Conservation (phyloP, 2,888 invertebrate species). For the Oxyteleia sp. region DNA sequence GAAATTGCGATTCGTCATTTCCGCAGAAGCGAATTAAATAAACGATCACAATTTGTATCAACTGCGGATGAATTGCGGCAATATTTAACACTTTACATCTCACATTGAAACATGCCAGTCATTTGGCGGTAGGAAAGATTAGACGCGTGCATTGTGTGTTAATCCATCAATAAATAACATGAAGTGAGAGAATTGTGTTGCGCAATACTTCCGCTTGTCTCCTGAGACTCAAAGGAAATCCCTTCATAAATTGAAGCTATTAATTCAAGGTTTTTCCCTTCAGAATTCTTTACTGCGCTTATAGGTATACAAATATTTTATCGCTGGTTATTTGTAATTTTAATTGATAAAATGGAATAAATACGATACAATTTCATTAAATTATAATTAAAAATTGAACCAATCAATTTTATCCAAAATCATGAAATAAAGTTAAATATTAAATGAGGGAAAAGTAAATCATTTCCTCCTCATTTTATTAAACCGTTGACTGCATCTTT, state of each 20-base stretch:
- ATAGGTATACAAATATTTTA: slow-evolving; percentile 25
- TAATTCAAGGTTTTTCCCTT: slow-evolving; percentile 42
- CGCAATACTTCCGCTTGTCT: slow-evolving; percentile 39
- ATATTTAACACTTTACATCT: slow-evolving; percentile 21
- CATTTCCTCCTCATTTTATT: too few relatives aligned
- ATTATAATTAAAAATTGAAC: too few relatives aligned
- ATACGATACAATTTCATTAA: too few relatives aligned
- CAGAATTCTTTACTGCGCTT: slow-evolving; percentile 19
- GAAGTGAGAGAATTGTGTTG: slow-evolving; percentile 45
- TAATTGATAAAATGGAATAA: not conserved
- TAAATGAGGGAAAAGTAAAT: too few relatives aligned
- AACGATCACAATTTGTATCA: slow-evolving; percentile 7
- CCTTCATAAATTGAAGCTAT: slow-evolving; percentile 47
- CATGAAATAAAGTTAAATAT: too few relatives aligned
- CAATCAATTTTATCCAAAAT: too few relatives aligned
- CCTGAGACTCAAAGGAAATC: slow-evolving; percentile 48
- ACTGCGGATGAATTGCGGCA: not conserved
- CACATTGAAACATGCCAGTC: slow-evolving; percentile 37
- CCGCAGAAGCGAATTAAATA: not conserved
- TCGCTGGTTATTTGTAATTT: slow-evolving; percentile 4
- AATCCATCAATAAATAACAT: slow-evolving; percentile 52
- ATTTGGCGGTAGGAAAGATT: slow-evolving; percentile 38
- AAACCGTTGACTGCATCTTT: too few relatives aligned
- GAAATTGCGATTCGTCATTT: too few relatives aligned
- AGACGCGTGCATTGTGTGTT: slow-evolving; percentile 27